A percentile compares a stretch with the other conserved stretches of the same genome.
phyloP scores from a whole-genome alignment of 2,797 vertebrate genomes.

The Buphagus erythrorhynchus region DNA sequence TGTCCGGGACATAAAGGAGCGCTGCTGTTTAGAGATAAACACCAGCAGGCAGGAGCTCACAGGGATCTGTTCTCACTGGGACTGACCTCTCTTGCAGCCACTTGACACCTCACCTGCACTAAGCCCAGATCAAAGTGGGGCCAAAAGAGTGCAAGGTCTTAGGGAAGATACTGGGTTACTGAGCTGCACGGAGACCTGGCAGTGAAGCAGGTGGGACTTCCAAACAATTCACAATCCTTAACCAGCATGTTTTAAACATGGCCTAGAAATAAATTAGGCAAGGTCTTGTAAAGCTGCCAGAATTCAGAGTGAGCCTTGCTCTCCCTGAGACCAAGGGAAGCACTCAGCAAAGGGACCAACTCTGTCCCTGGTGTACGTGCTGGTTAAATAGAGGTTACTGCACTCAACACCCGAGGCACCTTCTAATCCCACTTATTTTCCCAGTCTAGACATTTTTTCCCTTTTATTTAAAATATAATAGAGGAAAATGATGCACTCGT shows the following conservation, averaged over 20 bases:
- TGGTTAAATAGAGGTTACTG: not conserved
- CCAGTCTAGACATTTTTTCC: not conserved
- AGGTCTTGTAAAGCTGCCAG: not conserved
- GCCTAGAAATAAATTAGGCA: not conserved
- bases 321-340: too few species aligned
- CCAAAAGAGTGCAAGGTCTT: accelerated
- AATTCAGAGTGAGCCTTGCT: not conserved
- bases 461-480: too few species aligned
- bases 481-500: not conserved
- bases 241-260: not conserved
- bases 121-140: not conserved
- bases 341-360: not conserved
- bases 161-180: not conserved
- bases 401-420: not conserved
- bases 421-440: not conserved
- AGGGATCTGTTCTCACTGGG: not conserved
- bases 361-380: not conserved
- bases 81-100: not conserved
- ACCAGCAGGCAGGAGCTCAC: not conserved
- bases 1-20: not conserved
- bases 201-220: not conserved
- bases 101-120: not conserved
- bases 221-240: not conserved
- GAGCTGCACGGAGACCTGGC: not conserved
- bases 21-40: not conserved